Conservation (phyloP, 2,888 invertebrate species). For the Oeneis ivallda region DNA sequence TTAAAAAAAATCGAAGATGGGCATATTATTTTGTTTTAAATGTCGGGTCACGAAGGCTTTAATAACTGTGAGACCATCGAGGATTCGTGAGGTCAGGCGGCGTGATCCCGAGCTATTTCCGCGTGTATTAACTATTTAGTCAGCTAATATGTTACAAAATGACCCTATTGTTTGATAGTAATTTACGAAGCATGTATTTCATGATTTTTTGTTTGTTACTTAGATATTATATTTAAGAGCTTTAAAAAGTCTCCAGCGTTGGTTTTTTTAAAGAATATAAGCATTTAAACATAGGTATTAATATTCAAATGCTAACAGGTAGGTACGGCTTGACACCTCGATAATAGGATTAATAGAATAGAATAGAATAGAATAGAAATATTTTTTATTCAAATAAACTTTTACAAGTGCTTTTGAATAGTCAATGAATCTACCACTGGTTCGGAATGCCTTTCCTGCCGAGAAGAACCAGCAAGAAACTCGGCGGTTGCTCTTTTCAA, state of each 20-base stretch:
- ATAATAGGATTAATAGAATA: no score
- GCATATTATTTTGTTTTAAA: slow-evolving; percentile 46
- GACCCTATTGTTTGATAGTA: slow-evolving; percentile 7
- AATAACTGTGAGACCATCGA: slow-evolving; percentile 51
- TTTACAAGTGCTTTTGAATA: no score
- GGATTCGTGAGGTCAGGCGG: slow-evolving; percentile 61
- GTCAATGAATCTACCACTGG: no score
- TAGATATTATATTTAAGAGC: not conserved
- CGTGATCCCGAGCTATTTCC: slow-evolving; percentile 47
- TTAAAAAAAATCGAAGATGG: slow-evolving; percentile 21
- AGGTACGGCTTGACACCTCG: no score
- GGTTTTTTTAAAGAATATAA: no score
- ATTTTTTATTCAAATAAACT: no score
- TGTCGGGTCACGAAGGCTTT: slow-evolving; percentile 58
- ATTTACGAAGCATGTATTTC: not conserved
- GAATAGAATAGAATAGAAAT: no score
- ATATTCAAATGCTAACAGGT: no score
- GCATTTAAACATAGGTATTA: no score
- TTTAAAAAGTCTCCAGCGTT: not conserved
- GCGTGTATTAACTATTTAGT: slow-evolving; percentile 8
- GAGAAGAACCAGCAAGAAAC: no score
- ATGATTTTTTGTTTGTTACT: not conserved
- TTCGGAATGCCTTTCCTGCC: no score
- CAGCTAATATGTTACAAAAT: not conserved
- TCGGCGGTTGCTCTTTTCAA: no score